Evolutionary conservation across 2,888 invertebrate species (phyloP), one percentile per base, ranked within the genome.

Genomic region (Taphrorychus bicolor): DNA sequence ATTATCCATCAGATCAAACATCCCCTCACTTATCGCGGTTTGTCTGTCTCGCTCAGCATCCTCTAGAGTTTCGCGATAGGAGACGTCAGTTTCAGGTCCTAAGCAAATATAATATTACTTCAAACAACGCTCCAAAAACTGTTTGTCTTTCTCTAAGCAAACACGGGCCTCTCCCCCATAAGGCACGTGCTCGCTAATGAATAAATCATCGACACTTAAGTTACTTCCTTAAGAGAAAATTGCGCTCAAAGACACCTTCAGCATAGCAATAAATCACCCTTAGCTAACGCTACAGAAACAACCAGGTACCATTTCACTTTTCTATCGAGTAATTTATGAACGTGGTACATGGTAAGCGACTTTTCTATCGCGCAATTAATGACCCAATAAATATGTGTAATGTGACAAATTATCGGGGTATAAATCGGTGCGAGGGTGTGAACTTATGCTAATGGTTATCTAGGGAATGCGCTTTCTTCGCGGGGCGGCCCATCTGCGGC

Each of bases 321-420:
- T 71, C 69, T 59, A 51, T 16, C 53, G 48, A 59, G 61, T 71
- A 71, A 73, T 74, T 72, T 72, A 74, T 72, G 61, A 68, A 72
- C 73, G 54, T 54, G 69, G 59, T 59, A 74, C 72, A 71, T 71
- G 69, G 70, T 66, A 72, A 73, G 70, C 72, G 71, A 71, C 72
- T 71, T 72, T 73, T 65, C 72, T 73, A 73, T 73, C 71, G 70
- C 56, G 66, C 72, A 73, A 74, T 74, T 73, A 74, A 74, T 71
- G 73, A 69, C 66, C 73, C 61, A 69, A 73, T 74, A 74, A 74
- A 74, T 73, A 72, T 71, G 69, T 68, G 69, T 73, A 73, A 74
- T 74, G 73, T 74, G 74, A 73, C 73, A 74, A 74, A 74, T 74
- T 73, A 74, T 74, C 68, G 32, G 59, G 45, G 64, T 72, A 73